phyloP scores from a whole-genome alignment of 2,113 vertebrate species.

The Meleagris gallopavo region DNA sequence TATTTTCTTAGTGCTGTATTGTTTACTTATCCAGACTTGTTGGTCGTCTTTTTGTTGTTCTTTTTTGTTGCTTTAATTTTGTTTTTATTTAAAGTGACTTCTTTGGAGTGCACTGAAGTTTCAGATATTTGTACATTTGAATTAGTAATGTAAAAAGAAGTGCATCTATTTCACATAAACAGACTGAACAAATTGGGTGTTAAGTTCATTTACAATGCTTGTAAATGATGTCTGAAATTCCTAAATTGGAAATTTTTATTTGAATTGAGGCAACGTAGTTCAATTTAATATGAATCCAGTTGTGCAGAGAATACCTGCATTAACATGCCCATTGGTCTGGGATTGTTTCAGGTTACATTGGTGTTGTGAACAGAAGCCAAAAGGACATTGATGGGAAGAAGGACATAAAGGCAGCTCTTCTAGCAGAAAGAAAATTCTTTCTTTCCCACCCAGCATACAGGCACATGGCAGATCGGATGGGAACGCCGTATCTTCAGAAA shows the following conservation, averaged over 20 bases:
- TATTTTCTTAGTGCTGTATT: not conserved
- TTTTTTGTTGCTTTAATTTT: not conserved
- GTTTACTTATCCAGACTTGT: not conserved
- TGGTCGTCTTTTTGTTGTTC: not conserved
- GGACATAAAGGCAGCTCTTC: conserved; percentile 91
- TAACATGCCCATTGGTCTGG: not conserved
- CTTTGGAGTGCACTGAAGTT: not conserved
- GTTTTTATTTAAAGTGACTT: not conserved
- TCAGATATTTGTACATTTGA: not conserved
- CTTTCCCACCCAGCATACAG: conserved; percentile 94
- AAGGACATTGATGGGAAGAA: conserved; percentile 98
- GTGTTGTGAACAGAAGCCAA: conserved; percentile 98
- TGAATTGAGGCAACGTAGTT: not conserved
- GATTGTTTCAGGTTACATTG: conserved; percentile 88
- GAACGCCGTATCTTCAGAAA: conserved; percentile 94
- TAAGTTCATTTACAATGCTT: not conserved
- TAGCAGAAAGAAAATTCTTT: conserved; percentile 97
- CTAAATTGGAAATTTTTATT: not conserved
- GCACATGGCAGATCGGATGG: conserved; percentile 97
- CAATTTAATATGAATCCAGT: not conserved
- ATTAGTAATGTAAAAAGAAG: not conserved
- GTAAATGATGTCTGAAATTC: not conserved
- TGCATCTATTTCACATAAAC: not conserved
- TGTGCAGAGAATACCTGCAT: not conserved
- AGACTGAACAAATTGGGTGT: not conserved